Conservation (phyloP, 2,797 vertebrate species). For the Lagodon rhomboides region DNA sequence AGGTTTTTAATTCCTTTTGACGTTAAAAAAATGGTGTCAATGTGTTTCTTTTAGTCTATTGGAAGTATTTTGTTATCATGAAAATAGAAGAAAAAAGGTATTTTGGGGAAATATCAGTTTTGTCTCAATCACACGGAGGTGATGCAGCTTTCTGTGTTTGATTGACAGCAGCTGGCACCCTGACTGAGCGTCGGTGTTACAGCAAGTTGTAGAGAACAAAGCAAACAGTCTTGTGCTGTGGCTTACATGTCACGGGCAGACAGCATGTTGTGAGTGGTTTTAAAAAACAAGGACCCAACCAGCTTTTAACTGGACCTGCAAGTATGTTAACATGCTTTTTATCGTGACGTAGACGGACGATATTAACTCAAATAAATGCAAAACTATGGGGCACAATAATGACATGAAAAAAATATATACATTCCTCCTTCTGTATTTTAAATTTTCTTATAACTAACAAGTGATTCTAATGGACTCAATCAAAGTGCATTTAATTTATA, state of each 20-base stretch:
- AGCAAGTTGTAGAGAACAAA: too few species aligned
- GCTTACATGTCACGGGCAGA: neutral
- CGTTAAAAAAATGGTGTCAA: too few species aligned
- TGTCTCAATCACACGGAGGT: too few species aligned
- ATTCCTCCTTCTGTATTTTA: neutral
- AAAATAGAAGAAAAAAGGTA: too few species aligned
- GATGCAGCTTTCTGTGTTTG: too few species aligned
- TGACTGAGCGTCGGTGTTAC: neutral
- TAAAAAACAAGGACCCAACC: neutral
- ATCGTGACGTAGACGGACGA: neutral
- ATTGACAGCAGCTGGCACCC: too few species aligned
- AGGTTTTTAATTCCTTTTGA: too few species aligned
- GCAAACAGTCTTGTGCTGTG: too few species aligned
- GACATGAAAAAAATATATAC: neutral
- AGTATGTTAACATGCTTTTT: neutral
- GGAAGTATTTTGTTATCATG: too few species aligned
- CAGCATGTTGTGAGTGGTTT: neutral
- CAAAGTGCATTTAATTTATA: conserved; percentile 23
- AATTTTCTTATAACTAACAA: conserved; percentile 7
- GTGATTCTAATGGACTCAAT: conserved; percentile 42
- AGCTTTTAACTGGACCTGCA: neutral
- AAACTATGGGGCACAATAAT: neutral
- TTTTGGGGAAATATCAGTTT: too few species aligned
- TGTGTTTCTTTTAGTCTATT: too few species aligned
- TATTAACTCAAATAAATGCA: neutral